phyloP scores from a whole-genome alignment of 2,888 invertebrate genomes.

The Ennomos fuscantarius region DNA sequence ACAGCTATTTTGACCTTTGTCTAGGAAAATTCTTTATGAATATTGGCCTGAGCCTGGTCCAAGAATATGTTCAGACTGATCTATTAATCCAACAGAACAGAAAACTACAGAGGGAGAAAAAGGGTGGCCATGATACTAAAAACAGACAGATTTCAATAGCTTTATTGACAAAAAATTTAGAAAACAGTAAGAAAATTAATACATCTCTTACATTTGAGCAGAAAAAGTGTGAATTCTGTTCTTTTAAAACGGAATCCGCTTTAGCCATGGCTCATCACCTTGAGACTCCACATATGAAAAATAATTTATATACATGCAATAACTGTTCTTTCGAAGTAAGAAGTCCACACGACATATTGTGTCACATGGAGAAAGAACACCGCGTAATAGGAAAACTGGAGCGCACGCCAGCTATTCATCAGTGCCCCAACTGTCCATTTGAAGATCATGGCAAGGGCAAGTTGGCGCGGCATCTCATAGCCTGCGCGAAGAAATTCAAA shows the following conservation, averaged over 20 bases:
- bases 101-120: slow-evolving; percentile 89
- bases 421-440: slow-evolving; percentile 97
- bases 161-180: slow-evolving; percentile 93
- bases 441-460: slow-evolving; percentile 97
- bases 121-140: slow-evolving; percentile 86
- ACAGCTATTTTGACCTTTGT: slow-evolving; percentile 93
- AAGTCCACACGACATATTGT: slow-evolving; percentile 94
- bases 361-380: slow-evolving; percentile 97
- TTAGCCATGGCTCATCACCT: slow-evolving; percentile 94
- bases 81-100: slow-evolving; percentile 94
- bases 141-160: slow-evolving; percentile 91
- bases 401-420: slow-evolving; percentile 94
- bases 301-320: slow-evolving; percentile 93
- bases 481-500: slow-evolving; percentile 95
- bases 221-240: slow-evolving; percentile 95
- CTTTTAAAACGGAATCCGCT: slow-evolving; percentile 94
- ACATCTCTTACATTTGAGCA: slow-evolving; percentile 90
- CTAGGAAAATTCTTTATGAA: slow-evolving; percentile 96
- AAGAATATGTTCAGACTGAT: slow-evolving; percentile 97
- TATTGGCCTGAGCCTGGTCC: slow-evolving; percentile 95
- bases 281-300: slow-evolving; percentile 96
- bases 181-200: slow-evolving; percentile 94
- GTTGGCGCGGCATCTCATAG: slow-evolving; percentile 93
- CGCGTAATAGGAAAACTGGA: slow-evolving; percentile 93
- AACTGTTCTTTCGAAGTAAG: slow-evolving; percentile 93